Percentiles rank a stretch among this genome's conserved stretches.
Evolutionary conservation across 2,888 invertebrate species (phyloP).

Genomic region (Allophyes oxyacanthae): DNA sequence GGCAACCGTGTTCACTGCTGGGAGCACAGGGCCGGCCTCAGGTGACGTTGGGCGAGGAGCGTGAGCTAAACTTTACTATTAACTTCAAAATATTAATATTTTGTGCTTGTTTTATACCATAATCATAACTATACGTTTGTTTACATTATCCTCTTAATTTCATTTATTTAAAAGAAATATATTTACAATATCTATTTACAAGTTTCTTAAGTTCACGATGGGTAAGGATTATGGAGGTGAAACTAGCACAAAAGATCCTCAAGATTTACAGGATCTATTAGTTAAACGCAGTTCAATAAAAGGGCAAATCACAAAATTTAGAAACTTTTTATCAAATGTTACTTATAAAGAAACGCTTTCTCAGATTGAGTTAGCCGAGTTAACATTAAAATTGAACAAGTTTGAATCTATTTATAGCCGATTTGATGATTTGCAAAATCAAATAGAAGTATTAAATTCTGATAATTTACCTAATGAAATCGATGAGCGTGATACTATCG

Average conservation of each 20-base stretch:
- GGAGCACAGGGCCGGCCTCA: too few species aligned
- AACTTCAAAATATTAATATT: background rate
- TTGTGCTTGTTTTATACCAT: background rate
- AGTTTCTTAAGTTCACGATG: too few species aligned
- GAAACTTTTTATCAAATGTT: conserved; percentile 4
- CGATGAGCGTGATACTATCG: conserved; percentile 4
- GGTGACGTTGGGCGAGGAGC: background rate
- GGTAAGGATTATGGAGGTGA: too few species aligned
- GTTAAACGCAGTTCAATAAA: conserved; percentile 10
- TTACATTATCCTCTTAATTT: background rate
- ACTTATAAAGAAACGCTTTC: background rate
- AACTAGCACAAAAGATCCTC: too few species aligned
- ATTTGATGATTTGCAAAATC: background rate
- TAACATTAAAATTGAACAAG: conserved; percentile 1
- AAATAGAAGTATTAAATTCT: background rate
- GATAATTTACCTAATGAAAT: conserved; percentile 3
- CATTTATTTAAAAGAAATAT: background rate
- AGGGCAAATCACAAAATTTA: conserved; percentile 5
- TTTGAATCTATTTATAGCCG: conserved; percentile 2
- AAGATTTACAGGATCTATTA: conserved; percentile 3
- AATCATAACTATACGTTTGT: background rate
- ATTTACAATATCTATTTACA: too few species aligned
- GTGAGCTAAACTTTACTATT: conserved; percentile 4
- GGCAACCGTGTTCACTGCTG: too few species aligned
- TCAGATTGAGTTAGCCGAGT: conserved; percentile 5